These are phyloP conservation scores for Mermis nigrescens DNA, from an alignment of 2,888 invertebrate species.

Conservation along the genomic window DNA sequence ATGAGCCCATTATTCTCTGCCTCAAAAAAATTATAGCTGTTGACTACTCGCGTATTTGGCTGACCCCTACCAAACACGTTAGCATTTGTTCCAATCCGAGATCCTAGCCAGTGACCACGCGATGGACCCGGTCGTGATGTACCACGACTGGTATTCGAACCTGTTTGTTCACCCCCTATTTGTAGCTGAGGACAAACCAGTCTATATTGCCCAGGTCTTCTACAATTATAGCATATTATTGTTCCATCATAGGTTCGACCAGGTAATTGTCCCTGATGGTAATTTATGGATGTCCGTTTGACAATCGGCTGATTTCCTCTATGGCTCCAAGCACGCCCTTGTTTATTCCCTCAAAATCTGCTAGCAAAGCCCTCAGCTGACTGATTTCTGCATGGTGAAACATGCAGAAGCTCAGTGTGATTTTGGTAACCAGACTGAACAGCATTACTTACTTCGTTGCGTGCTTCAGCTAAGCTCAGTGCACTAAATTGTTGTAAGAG, in stretches of 20 bases:
- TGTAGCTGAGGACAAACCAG: not conserved
- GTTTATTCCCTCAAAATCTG: not conserved
- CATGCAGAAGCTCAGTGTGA: too few relatives aligned
- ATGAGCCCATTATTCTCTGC: not conserved
- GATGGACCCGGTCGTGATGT: not conserved
- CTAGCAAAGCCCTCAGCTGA: too few relatives aligned
- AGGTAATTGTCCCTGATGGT: not conserved
- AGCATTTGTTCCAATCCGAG: not conserved
- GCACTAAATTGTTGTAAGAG: too few relatives aligned
- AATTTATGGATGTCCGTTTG: too few relatives aligned
- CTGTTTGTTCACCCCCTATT: too few relatives aligned
- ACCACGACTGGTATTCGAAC: not conserved
- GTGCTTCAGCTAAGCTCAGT: not conserved
- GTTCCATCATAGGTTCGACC: not conserved
- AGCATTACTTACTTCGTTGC: too few relatives aligned
- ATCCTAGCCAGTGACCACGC: not conserved
- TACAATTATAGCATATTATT: not conserved
- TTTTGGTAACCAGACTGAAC: too few relatives aligned
- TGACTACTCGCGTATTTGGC: not conserved
- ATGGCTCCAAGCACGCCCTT: not conserved
- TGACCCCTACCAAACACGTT: not conserved
- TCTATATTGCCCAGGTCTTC: not conserved
- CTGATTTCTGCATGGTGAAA: too few relatives aligned
- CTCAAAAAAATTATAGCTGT: not conserved
- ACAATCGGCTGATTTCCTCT: too few relatives aligned